Conservation (phyloP, 2,888 invertebrate genomes). For the Yponomeuta evonymella region DNA sequence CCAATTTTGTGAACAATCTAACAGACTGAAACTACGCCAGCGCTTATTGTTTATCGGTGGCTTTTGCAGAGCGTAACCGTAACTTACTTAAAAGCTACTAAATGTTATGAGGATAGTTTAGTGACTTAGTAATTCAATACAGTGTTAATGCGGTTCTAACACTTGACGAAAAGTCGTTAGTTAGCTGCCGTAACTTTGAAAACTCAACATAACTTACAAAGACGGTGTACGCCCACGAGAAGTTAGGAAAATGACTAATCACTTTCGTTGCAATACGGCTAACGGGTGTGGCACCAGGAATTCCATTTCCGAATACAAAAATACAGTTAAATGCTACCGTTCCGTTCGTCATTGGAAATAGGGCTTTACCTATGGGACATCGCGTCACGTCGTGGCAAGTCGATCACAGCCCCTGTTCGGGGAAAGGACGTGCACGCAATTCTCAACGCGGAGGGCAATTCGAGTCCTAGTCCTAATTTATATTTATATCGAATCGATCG, state of each 20-base stretch:
- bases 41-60: too few relatives aligned
- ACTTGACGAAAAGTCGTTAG: too few relatives aligned
- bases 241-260: too few relatives aligned
- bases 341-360: slow-evolving; percentile 24
- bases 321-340: slow-evolving; percentile 22
- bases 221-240: too few relatives aligned
- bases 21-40: neutral
- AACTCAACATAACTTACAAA: too few relatives aligned
- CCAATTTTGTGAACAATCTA: neutral
- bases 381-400: slow-evolving; percentile 44
- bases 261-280: neutral
- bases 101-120: too few relatives aligned
- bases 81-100: too few relatives aligned
- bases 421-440: slow-evolving; percentile 55
- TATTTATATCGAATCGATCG: neutral
- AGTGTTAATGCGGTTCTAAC: too few relatives aligned
- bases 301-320: neutral
- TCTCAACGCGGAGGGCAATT: slow-evolving; percentile 36
- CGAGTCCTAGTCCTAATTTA: slow-evolving; percentile 1
- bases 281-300: neutral
- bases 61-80: too few relatives aligned
- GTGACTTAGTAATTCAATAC: too few relatives aligned
- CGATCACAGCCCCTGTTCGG: slow-evolving; percentile 46
- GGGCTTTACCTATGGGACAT: slow-evolving; percentile 40
- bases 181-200: too few relatives aligned